These are phyloP conservation scores for Sternarchorhynchus goeldii DNA, from an alignment of 2,797 vertebrate genomes.

Conservation along the genomic window DNA sequence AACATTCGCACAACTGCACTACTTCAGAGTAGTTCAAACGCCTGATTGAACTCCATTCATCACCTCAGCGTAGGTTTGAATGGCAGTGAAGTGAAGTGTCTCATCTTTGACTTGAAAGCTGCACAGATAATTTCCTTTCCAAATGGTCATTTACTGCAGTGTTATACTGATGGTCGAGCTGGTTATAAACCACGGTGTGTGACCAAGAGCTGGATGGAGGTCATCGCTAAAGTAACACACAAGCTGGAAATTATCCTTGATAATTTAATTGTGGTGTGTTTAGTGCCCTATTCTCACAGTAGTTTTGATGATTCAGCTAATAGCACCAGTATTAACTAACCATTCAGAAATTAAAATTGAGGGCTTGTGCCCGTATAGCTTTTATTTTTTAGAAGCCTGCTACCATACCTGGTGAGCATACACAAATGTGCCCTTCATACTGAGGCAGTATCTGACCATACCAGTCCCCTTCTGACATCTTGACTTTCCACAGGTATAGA, in stretches of 20 bases:
- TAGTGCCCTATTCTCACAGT: background rate
- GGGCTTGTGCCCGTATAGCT: background rate
- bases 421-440: background rate
- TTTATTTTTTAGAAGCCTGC: background rate
- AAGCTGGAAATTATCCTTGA: constrained; percentile 4
- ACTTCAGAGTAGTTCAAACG: background rate
- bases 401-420: background rate
- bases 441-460: background rate
- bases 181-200: background rate
- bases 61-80: background rate
- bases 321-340: background rate
- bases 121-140: background rate
- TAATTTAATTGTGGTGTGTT: background rate
- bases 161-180: background rate
- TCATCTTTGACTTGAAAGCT: background rate
- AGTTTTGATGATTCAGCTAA: background rate
- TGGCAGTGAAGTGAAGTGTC: background rate
- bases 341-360: too few species aligned
- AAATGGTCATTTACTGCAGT: background rate
- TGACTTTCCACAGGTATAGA: too few species aligned
- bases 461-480: background rate
- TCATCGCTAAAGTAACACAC: background rate
- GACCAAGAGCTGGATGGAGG: background rate
- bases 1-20: background rate
- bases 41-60: constrained; percentile 1